Base-by-base conservation (phyloP, 2,888 invertebrate species). In the Ligdia adustata region DNA sequence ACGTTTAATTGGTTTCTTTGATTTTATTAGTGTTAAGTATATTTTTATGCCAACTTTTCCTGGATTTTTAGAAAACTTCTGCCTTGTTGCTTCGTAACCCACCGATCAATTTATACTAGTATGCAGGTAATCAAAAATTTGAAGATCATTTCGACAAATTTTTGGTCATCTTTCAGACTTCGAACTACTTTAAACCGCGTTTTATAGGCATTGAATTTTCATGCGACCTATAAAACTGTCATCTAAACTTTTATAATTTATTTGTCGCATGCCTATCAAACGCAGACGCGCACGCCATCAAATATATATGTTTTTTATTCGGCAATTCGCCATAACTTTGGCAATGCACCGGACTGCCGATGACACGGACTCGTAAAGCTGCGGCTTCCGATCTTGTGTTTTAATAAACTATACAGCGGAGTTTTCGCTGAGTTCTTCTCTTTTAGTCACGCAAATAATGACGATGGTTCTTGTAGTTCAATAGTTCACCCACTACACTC, bases 261-360 rank as follows among this genome's bases (percentile, higher is more conserved):
- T 48, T 33, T 41, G 47, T 47, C 48, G 42, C 58, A 58, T 58
- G 53, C 40, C 57, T 42, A 55, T 55, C 51, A 53, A 44, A 29
- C 29, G 37, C 57, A 57, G 50, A 42, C 29, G 48, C 52, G 55
- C 49, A 49, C 44, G 44, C 47, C 29, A 46, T 43, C 42, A 49
- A 39, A 49, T 38, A 47, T 42, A 55, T 57, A 52, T 52, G 40
- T 52, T 53, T 55, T 58, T 52, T 54, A 52, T 56, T 47, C 43
- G 39, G 42, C 42, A 16, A 26, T n/a, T 43, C 29, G 43, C 37
- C 45, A 40, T 49, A 52, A 52, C 42, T 52, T 42, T 44, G 33
- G 45, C 3, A 34, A 34, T 55, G 59, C 59, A 56, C 27, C 27
- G 50, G 26, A 18, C 46, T 60, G 57, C 33, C 55, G 49, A 16